Percentiles rank a stretch among this genome's conserved stretches.
These are phyloP conservation scores for Eupithecia inturbata DNA, from an alignment of 2,888 invertebrate species.

Conservation along the genomic window DNA sequence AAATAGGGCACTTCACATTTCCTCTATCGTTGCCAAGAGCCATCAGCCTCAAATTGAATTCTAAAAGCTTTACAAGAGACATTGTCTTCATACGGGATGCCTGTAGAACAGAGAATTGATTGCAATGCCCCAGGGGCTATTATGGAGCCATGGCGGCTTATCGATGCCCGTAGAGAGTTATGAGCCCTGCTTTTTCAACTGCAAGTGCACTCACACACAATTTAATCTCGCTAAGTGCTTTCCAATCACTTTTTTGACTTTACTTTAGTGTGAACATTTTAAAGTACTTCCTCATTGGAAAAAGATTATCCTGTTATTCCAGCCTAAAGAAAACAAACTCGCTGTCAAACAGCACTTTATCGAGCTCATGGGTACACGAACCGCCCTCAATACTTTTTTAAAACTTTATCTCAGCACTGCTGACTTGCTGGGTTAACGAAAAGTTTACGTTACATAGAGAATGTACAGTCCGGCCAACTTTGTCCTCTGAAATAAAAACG, in stretches of 20 bases:
- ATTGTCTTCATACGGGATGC: conserved; percentile 37
- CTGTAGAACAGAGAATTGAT: conserved; percentile 48
- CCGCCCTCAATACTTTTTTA: not conserved
- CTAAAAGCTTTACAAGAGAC: conserved; percentile 35
- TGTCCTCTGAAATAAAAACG: conserved; percentile 26
- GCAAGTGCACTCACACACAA: conserved; percentile 22
- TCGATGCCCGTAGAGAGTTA: conserved; percentile 43
- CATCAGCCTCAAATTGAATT: conserved; percentile 35
- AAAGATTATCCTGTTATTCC: not conserved
- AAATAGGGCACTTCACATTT: conserved; percentile 31
- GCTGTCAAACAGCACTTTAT: not conserved
- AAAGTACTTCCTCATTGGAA: not conserved
- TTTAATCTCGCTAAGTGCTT: conserved; percentile 22
- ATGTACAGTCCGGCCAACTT: conserved; percentile 13
- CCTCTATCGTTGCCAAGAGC: conserved; percentile 32
- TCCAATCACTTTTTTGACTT: conserved; percentile 9
- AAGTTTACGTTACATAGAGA: conserved; percentile 13
- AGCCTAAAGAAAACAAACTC: not conserved
- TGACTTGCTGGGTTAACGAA: conserved; percentile 10
- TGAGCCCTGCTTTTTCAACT: conserved; percentile 31
- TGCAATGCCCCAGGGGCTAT: conserved; percentile 47
- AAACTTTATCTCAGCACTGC: not conserved
- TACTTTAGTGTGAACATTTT: not conserved
- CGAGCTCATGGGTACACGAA: conserved; percentile 3
- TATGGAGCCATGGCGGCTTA: conserved; percentile 50